A percentile compares a stretch with the other conserved stretches of the same genome.
Evolutionary conservation across 1,140 invertebrate species (phyloP).

Genomic region (Radopholus similis): DNA sequence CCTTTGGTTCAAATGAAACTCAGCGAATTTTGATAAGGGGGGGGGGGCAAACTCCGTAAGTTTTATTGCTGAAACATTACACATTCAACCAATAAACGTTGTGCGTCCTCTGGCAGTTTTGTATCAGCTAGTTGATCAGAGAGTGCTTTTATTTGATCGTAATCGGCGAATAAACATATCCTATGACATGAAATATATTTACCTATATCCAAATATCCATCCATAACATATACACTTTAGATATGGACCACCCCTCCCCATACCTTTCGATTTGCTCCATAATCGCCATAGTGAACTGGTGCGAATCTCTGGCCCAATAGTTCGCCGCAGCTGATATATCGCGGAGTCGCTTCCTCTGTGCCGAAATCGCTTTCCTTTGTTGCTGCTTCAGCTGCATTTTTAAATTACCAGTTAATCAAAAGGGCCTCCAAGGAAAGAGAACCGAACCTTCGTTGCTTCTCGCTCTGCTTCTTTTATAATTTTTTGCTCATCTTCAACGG

Average conservation of each 20-base stretch:
- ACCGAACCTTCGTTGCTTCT: slow-evolving; percentile 9
- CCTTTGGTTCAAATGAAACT: background rate
- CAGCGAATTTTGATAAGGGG: too few species aligned
- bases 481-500: slow-evolving; percentile 29
- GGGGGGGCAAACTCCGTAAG: too few species aligned
- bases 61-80: too few species aligned
- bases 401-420: background rate
- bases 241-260: background rate
- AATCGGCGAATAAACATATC: slow-evolving; percentile 25
- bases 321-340: slow-evolving; percentile 27
- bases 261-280: slow-evolving; percentile 37
- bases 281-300: slow-evolving; percentile 9
- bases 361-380: slow-evolving; percentile 33
- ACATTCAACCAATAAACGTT: slow-evolving; percentile 23
- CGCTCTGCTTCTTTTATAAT: slow-evolving; percentile 33
- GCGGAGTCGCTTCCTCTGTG: slow-evolving; percentile 33
- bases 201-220: background rate
- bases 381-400: slow-evolving; percentile 38
- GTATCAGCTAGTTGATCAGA: too few species aligned
- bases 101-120: slow-evolving; percentile 23
- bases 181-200: slow-evolving; percentile 12
- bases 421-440: background rate
- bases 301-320: slow-evolving; percentile 39
- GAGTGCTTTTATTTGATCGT: slow-evolving; percentile 34
- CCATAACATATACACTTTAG: background rate